Conservation (phyloP, 1,140 invertebrate genomes). For the Caligus rogercresseyi region DNA sequence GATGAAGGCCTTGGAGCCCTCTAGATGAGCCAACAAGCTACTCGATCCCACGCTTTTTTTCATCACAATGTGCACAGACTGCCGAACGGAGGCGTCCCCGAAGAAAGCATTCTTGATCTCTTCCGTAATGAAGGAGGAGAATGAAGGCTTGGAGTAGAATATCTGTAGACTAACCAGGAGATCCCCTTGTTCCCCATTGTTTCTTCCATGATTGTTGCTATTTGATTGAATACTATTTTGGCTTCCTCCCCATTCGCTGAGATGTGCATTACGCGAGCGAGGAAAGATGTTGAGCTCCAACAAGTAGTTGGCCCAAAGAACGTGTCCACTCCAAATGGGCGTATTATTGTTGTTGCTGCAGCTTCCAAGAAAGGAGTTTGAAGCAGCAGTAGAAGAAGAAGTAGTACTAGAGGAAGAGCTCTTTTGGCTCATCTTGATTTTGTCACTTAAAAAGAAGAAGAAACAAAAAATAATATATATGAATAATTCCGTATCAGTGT, state of each 20-base stretch:
- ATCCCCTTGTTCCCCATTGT: too few species aligned
- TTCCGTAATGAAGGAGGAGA: background rate
- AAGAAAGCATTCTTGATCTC: background rate
- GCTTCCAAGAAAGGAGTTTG: background rate
- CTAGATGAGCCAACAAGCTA: background rate
- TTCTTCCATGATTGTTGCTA: too few species aligned
- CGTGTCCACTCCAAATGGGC: background rate
- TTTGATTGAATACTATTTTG: background rate
- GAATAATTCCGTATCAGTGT: too few species aligned
- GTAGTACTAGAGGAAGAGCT: too few species aligned
- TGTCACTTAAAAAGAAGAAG: too few species aligned
- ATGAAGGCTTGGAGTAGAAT: background rate
- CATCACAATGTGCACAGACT: background rate
- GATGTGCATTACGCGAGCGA: background rate
- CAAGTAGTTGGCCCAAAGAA: background rate
- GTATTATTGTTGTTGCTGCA: background rate
- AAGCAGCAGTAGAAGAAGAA: too few species aligned
- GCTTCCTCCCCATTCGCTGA: background rate
- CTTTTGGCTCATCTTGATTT: too few species aligned
- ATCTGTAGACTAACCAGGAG: background rate
- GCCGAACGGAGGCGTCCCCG: background rate
- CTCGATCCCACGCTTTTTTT: background rate
- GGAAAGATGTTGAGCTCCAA: background rate
- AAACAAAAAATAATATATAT: too few species aligned
- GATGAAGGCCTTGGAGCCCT: background rate